A percentile compares a stretch with the other conserved stretches of the same genome.
These are phyloP conservation scores for Elachura formosa DNA, from an alignment of 2,113 vertebrate genomes.

Conservation along the genomic window DNA sequence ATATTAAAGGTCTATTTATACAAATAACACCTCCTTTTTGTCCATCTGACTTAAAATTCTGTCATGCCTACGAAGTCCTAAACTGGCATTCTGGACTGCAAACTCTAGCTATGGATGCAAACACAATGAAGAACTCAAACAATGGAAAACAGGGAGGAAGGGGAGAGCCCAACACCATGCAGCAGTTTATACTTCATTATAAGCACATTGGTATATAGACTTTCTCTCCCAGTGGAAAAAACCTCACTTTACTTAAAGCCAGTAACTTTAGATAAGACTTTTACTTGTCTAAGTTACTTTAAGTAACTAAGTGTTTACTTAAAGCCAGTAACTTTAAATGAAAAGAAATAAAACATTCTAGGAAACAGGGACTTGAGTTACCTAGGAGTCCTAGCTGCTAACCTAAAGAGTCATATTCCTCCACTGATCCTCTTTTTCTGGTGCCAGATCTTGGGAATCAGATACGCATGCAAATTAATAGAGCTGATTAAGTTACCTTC, in stretches of 20 bases:
- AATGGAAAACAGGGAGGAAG: neutral
- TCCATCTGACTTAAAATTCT: neutral
- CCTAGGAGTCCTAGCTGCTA: neutral
- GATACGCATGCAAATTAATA: constrained; percentile 10
- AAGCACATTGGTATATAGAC: neutral
- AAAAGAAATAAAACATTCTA: neutral
- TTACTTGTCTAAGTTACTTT: too few species aligned
- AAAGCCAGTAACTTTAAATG: neutral
- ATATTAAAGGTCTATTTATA: neutral
- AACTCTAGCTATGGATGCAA: neutral
- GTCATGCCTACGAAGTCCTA: neutral
- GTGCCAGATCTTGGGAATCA: constrained; percentile 21
- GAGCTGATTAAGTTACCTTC: constrained; percentile 38
- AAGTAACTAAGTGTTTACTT: too few species aligned
- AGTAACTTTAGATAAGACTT: too few species aligned
- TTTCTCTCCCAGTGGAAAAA: too few species aligned
- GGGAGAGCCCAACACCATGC: neutral
- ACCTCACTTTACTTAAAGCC: too few species aligned
- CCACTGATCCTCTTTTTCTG: neutral
- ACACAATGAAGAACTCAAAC: neutral
- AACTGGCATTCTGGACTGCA: neutral
- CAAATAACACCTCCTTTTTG: neutral
- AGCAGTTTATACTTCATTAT: neutral
- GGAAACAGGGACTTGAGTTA: neutral
- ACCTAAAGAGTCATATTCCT: neutral